A percentile compares a stretch with the other conserved stretches of the same genome.
Conservation (phyloP, 2,888 invertebrate species). For the Trilocha varians region DNA sequence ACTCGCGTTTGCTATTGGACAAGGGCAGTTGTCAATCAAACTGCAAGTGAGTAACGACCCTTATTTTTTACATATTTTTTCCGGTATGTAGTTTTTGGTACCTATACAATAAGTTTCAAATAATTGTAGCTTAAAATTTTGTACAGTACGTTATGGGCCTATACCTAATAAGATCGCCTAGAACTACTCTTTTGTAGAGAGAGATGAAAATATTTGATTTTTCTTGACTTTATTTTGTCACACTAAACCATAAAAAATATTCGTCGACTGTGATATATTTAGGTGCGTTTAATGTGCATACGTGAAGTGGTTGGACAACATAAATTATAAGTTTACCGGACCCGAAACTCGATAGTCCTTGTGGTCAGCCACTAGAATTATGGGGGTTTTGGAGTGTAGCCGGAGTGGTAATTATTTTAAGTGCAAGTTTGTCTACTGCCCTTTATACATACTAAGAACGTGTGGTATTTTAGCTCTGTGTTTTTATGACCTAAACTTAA, state of each 20-base stretch:
- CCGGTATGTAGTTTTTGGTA: background rate
- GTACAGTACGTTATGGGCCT: too few species aligned
- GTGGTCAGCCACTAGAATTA: conserved; percentile 46
- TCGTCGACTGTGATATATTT: background rate
- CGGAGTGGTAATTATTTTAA: conserved; percentile 20
- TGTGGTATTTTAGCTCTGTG: background rate
- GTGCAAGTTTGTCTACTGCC: background rate
- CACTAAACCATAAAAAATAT: too few species aligned
- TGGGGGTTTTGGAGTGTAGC: conserved; percentile 19
- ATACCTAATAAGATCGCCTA: too few species aligned
- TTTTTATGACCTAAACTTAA: conserved; percentile 1
- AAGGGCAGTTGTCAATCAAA: conserved; percentile 87
- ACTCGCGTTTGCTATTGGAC: conserved; percentile 84
- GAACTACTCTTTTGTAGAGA: too few species aligned
- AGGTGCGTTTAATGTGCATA: conserved; percentile 12
- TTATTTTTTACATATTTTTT: conserved; percentile 31
- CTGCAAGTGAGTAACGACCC: conserved; percentile 37
- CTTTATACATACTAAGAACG: background rate
- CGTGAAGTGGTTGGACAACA: conserved; percentile 21
- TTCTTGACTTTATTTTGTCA: too few species aligned
- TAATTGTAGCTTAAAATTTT: too few species aligned
- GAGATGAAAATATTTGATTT: too few species aligned
- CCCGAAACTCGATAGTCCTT: conserved; percentile 61
- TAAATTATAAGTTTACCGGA: conserved; percentile 56
- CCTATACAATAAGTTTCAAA: background rate